Evolutionary conservation across 2,888 invertebrate species (phyloP).

Genomic region (Tiliacea citrago): DNA sequence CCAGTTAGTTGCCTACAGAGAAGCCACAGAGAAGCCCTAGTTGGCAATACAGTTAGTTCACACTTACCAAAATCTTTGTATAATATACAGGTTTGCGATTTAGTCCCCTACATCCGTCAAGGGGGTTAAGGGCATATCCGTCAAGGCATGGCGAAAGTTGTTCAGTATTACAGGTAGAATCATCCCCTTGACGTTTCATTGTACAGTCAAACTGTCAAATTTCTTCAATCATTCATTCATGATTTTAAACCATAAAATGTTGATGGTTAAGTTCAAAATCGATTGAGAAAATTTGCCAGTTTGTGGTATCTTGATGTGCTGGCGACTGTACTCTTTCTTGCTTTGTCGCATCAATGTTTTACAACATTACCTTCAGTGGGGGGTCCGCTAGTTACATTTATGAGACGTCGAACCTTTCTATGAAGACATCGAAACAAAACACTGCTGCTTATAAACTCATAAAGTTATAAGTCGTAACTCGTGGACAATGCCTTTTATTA

Average conservation of each 20-base stretch:
- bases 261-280: too few species aligned
- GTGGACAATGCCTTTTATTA: conserved; percentile 16
- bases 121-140: too few species aligned
- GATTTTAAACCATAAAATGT: too few species aligned
- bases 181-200: not conserved
- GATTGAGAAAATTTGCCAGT: too few species aligned
- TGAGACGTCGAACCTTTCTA: not conserved
- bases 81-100: too few species aligned
- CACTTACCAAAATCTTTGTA: not conserved
- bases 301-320: too few species aligned
- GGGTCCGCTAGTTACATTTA: not conserved
- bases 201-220: too few species aligned
- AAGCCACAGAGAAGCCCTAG: not conserved
- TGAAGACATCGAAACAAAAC: conserved; percentile 3
- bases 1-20: not conserved
- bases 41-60: not conserved
- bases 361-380: not conserved
- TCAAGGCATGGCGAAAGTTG: too few species aligned
- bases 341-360: not conserved
- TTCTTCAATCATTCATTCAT: too few species aligned
- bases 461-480: conserved; percentile 1
- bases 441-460: not conserved
- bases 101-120: too few species aligned
- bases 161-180: too few species aligned
- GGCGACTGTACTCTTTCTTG: not conserved